Percentiles rank a stretch among this genome's conserved stretches.
Evolutionary conservation across 1,140 invertebrate genomes (phyloP).

Genomic region (Carposina sasakii): DNA sequence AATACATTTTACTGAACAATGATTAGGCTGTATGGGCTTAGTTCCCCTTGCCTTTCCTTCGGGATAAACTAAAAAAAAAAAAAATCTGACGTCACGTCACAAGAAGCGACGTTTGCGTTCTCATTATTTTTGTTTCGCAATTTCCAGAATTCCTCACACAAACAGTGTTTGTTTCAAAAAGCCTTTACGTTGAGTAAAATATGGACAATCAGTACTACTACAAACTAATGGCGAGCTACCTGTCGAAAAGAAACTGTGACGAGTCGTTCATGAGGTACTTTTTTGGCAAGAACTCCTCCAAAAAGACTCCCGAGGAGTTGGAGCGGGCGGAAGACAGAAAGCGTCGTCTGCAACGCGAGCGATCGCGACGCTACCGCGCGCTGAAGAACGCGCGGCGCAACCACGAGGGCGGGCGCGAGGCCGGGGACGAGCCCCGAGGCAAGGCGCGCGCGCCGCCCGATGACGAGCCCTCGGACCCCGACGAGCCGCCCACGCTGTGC

Average conservation of each 20-base stretch:
- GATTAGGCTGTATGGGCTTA: no score
- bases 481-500: conserved; percentile 62
- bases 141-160: conserved; percentile 22
- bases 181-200: background rate
- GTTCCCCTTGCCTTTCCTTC: no score
- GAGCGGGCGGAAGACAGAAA: conserved; percentile 61
- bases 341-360: conserved; percentile 52
- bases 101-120: conserved; percentile 48
- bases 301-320: conserved; percentile 63
- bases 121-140: conserved; percentile 70
- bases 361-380: conserved; percentile 56
- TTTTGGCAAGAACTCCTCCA: conserved; percentile 59
- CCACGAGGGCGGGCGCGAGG: conserved; percentile 41
- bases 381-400: conserved; percentile 59
- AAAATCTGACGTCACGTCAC: conserved; percentile 47
- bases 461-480: conserved; percentile 51
- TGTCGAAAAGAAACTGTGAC: conserved; percentile 65
- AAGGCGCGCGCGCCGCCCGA: conserved; percentile 43
- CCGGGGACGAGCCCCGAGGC: conserved; percentile 30
- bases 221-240: conserved; percentile 63
- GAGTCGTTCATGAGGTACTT: conserved; percentile 68
- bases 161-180: background rate
- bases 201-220: conserved; percentile 69
- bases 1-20: no score
- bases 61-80: no score